Evolutionary conservation across 2,797 vertebrate genomes (phyloP).

Genomic region (Enteromius anoplus): DNA sequence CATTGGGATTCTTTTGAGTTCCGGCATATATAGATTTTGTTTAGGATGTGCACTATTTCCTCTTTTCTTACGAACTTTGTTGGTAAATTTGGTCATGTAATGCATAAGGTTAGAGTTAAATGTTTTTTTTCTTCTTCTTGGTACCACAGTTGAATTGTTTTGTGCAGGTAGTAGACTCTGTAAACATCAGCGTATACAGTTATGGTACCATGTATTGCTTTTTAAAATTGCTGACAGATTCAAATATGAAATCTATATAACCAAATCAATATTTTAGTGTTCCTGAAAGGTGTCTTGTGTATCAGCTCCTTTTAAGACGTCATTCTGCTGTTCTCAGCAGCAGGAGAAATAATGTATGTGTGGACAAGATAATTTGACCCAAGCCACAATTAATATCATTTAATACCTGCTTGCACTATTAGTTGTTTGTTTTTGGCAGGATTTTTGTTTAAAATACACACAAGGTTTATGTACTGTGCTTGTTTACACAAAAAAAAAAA

Average conservation of each 20-base stretch:
- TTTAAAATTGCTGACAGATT: not conserved
- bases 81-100: not conserved
- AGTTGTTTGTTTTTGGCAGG: too few relatives aligned
- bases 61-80: not conserved
- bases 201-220: not conserved
- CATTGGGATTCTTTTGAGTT: not conserved
- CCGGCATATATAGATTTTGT: not conserved
- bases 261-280: not conserved
- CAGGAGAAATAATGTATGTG: not conserved
- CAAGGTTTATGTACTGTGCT: not conserved
- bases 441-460: not conserved
- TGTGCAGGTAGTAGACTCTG: not conserved
- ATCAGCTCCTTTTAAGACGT: not conserved
- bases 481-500: not conserved
- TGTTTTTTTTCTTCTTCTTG: not conserved
- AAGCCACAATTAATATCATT: not conserved
- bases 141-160: not conserved
- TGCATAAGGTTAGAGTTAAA: not conserved
- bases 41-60: not conserved
- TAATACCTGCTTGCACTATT: too few relatives aligned
- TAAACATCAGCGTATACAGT: not conserved
- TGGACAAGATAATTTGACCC: not conserved
- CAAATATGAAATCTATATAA: not conserved
- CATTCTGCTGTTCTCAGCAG: not conserved
- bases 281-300: not conserved